Conservation (phyloP, 2,113 vertebrate genomes). For the Brienomyrus brachyistius region DNA sequence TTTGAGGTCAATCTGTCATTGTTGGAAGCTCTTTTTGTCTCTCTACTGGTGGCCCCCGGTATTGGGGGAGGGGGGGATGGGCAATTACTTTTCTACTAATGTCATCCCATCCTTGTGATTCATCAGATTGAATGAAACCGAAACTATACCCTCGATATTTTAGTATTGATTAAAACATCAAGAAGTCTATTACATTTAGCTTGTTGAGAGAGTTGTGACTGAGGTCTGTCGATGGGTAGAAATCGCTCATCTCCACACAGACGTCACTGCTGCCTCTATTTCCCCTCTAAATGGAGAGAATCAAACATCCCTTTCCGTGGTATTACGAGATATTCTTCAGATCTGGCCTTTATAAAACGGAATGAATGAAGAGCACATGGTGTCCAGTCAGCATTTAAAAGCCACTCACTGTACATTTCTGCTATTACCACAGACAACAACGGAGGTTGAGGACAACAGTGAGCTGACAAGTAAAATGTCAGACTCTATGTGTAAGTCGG, state of each 20-base stretch:
- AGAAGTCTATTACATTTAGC: background rate
- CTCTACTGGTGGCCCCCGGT: background rate
- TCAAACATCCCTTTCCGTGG: background rate
- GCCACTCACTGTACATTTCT: background rate
- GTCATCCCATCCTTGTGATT: background rate
- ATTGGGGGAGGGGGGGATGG: background rate
- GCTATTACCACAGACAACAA: background rate
- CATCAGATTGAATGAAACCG: background rate
- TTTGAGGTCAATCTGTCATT: background rate
- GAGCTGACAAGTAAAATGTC: background rate
- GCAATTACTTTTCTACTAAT: background rate
- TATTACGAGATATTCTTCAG: background rate
- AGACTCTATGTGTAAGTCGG: background rate
- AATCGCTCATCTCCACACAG: background rate
- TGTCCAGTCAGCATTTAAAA: background rate
- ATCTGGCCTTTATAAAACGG: background rate
- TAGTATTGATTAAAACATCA: conserved; percentile 4
- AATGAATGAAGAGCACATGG: background rate
- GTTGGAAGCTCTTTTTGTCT: background rate
- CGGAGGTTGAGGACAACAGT: no score
- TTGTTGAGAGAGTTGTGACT: background rate
- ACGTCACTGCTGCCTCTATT: background rate
- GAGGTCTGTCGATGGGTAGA: background rate
- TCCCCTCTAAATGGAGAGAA: background rate
- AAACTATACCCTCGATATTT: background rate